phyloP scores from a whole-genome alignment of 2,113 vertebrate genomes.

The Nerophis lumbriciformis region DNA sequence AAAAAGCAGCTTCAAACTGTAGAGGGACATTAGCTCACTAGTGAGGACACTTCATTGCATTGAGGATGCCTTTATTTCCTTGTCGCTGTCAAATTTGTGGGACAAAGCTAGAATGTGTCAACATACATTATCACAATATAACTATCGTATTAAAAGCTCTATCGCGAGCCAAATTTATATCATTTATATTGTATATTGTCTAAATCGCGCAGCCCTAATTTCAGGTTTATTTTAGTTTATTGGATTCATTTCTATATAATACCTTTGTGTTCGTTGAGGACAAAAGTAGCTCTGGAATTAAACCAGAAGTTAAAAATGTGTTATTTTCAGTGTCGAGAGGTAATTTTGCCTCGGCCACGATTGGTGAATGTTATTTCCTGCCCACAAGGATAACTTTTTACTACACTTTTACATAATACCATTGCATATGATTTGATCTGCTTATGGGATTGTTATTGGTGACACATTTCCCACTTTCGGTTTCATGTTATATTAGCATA shows the following conservation, averaged over 20 bases:
- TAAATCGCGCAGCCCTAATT: too few relatives aligned
- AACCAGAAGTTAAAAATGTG: conserved; percentile 21
- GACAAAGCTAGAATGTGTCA: too few relatives aligned
- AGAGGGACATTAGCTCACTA: too few relatives aligned
- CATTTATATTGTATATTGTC: too few relatives aligned
- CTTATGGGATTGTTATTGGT: too few relatives aligned
- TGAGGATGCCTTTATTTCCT: too few relatives aligned
- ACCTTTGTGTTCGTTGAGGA: conserved; percentile 25
- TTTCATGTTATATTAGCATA: background rate
- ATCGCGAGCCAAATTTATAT: too few relatives aligned
- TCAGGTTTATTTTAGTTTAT: conserved; percentile 32
- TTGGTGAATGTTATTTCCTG: conserved; percentile 11
- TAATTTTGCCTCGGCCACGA: conserved; percentile 4
- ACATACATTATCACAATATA: too few relatives aligned
- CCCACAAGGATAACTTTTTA: conserved; percentile 1
- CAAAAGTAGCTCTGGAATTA: conserved; percentile 16
- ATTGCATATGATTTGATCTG: conserved; percentile 4
- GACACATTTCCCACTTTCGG: background rate
- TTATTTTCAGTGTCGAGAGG: conserved; percentile 17
- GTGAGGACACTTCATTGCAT: too few relatives aligned
- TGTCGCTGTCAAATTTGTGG: too few relatives aligned
- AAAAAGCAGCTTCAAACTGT: too few relatives aligned
- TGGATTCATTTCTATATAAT: conserved; percentile 30
- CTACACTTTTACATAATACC: background rate
- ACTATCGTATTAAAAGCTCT: too few relatives aligned